phyloP scores from a whole-genome alignment of 1,140 invertebrate genomes.

The Frieseomelitta varia region DNA sequence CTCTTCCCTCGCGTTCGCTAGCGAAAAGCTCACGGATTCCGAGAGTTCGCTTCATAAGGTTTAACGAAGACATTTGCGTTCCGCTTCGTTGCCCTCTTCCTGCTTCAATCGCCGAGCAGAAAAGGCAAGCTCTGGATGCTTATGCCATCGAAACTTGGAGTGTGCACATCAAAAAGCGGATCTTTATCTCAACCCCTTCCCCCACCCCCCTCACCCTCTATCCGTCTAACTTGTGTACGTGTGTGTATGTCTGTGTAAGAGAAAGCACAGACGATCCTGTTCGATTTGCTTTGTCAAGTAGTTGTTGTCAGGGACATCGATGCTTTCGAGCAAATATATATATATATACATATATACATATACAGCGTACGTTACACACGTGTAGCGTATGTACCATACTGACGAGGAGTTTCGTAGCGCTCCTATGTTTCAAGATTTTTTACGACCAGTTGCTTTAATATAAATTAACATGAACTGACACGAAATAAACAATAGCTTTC shows the following conservation, averaged over 20 bases:
- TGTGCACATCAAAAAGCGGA: conserved; percentile 17
- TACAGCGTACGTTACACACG: neutral
- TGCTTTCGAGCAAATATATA: conserved; percentile 42
- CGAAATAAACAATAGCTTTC: too few relatives aligned
- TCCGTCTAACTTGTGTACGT: too few relatives aligned
- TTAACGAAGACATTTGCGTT: conserved; percentile 63
- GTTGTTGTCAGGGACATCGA: conserved; percentile 49
- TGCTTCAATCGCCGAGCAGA: conserved; percentile 38
- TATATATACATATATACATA: too few relatives aligned
- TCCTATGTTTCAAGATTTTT: too few relatives aligned
- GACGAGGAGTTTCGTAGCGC: neutral
- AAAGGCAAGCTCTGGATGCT: conserved; percentile 20
- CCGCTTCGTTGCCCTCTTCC: conserved; percentile 59
- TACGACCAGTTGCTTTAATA: too few relatives aligned
- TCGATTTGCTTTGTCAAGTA: conserved; percentile 57
- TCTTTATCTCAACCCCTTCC: neutral
- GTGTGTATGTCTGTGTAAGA: neutral
- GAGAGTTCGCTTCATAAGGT: conserved; percentile 54
- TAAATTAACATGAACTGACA: too few relatives aligned
- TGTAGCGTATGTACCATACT: neutral
- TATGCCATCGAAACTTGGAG: neutral
- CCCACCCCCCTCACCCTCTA: too few relatives aligned
- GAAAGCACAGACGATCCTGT: conserved; percentile 16
- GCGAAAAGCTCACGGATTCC: conserved; percentile 37
- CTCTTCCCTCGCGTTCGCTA: neutral